Evolutionary conservation across 2,797 vertebrate species (phyloP).

Genomic region (Salarias fasciatus): DNA sequence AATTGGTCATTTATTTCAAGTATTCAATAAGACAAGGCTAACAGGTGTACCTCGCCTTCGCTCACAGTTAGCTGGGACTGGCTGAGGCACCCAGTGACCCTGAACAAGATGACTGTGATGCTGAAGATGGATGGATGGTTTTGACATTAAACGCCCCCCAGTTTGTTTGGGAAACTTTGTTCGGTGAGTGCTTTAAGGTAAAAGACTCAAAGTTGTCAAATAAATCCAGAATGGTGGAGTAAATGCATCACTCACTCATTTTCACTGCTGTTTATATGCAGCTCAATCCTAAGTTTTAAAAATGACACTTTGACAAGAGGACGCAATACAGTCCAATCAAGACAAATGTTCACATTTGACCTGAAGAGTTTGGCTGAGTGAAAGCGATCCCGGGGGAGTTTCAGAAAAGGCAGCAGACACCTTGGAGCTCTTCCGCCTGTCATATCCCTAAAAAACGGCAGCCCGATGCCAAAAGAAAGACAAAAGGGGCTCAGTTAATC

Average conservation of each 20-base stretch:
- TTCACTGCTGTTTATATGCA: not conserved
- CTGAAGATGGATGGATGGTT: no score
- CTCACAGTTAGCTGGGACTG: no score
- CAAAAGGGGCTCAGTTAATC: not conserved
- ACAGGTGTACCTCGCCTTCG: no score
- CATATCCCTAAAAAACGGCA: not conserved
- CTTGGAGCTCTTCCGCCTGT: conserved; percentile 8
- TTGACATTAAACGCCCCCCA: no score
- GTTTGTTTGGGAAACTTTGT: not conserved
- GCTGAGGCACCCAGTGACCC: no score
- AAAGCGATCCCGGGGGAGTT: no score
- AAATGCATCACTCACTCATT: not conserved
- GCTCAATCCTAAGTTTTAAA: not conserved
- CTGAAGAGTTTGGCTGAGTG: conserved; percentile 3
- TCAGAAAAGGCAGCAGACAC: conserved; percentile 9
- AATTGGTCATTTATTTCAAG: no score
- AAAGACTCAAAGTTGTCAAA: no score
- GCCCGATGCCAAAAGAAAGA: conserved; percentile 26
- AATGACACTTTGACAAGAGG: not conserved
- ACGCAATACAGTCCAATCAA: not conserved
- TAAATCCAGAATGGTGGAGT: not conserved
- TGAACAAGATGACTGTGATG: no score
- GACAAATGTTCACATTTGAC: not conserved
- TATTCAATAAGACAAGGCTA: no score
- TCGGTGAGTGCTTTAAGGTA: not conserved